Percentiles rank a stretch among this genome's conserved stretches.
These are phyloP conservation scores for Coregonus suidteri DNA, from an alignment of 2,797 vertebrate genomes.

Conservation along the genomic window DNA sequence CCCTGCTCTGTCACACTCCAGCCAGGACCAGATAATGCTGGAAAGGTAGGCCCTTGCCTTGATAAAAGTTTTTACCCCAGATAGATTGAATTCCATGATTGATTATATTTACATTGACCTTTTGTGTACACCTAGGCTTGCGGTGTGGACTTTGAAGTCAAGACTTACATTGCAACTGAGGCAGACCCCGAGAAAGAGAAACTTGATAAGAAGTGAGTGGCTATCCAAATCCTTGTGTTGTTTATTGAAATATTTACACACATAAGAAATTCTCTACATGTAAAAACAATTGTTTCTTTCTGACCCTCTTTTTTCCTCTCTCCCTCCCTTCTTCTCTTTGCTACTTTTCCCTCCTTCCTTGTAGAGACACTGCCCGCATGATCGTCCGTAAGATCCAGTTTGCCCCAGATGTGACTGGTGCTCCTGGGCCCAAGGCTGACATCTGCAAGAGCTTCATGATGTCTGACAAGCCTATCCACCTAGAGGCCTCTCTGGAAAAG, in stretches of 20 bases:
- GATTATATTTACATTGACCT: not conserved
- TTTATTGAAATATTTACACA: not conserved
- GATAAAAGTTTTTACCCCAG: not conserved
- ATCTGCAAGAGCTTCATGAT: slow-evolving; percentile 88
- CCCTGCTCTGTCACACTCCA: slow-evolving; percentile 89
- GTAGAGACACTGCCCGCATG: slow-evolving; percentile 85
- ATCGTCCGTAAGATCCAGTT: slow-evolving; percentile 90
- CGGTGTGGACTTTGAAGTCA: slow-evolving; percentile 89
- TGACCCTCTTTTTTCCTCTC: not conserved
- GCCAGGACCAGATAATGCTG: slow-evolving; percentile 83
- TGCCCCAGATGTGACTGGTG: slow-evolving; percentile 71
- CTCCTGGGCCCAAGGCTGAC: slow-evolving; percentile 76
- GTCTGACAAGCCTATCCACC: slow-evolving; percentile 87
- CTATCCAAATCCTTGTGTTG: not conserved
- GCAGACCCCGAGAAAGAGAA: slow-evolving; percentile 82
- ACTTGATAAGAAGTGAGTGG: slow-evolving; percentile 83
- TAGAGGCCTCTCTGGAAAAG: slow-evolving; percentile 83
- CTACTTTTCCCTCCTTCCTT: not conserved
- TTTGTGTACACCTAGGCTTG: slow-evolving; percentile 75
- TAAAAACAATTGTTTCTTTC: not conserved
- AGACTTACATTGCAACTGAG: slow-evolving; percentile 78
- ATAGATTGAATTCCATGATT: not conserved
- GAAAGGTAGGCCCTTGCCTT: slow-evolving; percentile 76
- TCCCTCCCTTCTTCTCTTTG: not conserved
- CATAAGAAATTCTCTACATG: not conserved